A percentile compares a stretch with the other conserved stretches of the same genome.
Evolutionary conservation across 2,797 vertebrate genomes (phyloP).

Genomic region (Lycodopsis pacificus): DNA sequence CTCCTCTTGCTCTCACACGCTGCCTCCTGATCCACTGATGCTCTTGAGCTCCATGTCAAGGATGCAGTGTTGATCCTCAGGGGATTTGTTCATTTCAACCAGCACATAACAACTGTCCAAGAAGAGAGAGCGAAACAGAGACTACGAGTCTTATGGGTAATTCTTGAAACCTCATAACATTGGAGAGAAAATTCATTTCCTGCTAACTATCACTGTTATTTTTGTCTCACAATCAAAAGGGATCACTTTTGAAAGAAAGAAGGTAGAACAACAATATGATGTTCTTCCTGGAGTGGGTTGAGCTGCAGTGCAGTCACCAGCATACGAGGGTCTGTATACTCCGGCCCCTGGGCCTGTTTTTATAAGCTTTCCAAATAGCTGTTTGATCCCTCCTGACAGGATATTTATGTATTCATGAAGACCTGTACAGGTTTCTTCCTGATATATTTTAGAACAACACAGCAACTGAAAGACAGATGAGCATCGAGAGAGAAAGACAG

Average conservation of each 20-base stretch:
- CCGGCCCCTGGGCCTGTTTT: slow-evolving; percentile 47
- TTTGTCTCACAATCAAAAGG: slow-evolving; percentile 6
- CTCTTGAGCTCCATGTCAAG: slow-evolving; percentile 35
- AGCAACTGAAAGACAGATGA: slow-evolving; percentile 1
- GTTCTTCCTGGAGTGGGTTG: slow-evolving; percentile 1
- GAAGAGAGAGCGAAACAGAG: neutral
- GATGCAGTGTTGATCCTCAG: slow-evolving; percentile 16
- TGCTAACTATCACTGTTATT: neutral
- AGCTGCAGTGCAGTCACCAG: slow-evolving; percentile 37
- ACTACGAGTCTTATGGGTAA: neutral
- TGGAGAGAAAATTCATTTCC: neutral
- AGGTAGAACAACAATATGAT: slow-evolving; percentile 5
- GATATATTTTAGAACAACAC: slow-evolving; percentile 35
- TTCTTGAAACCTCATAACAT: slow-evolving; percentile 2
- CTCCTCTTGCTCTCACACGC: slow-evolving; percentile 28
- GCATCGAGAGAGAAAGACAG: neutral
- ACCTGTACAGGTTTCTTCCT: slow-evolving; percentile 16
- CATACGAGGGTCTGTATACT: slow-evolving; percentile 31
- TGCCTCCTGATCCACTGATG: slow-evolving; percentile 28
- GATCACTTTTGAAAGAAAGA: neutral
- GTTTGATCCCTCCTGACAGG: slow-evolving; percentile 34
- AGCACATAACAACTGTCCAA: slow-evolving; percentile 5
- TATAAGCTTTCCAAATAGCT: slow-evolving; percentile 48
- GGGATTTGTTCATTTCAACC: slow-evolving; percentile 19
- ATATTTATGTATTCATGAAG: slow-evolving; percentile 57